Evolutionary conservation across 2,113 vertebrate genomes (phyloP).

Genomic region (Xiphophorus hellerii): DNA sequence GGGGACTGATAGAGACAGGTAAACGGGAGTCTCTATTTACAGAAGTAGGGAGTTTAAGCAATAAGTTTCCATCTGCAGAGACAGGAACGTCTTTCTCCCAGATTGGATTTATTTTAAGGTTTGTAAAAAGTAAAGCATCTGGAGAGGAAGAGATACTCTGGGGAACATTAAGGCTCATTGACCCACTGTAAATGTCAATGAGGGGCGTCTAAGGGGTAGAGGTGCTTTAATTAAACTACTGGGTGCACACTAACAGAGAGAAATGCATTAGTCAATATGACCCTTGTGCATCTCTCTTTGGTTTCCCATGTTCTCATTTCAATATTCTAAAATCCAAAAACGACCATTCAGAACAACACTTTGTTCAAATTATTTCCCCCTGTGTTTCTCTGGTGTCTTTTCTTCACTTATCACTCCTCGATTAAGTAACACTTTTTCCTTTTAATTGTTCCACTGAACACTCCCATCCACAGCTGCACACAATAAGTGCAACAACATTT

Average conservation of each 20-base stretch:
- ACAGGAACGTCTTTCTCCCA: background rate
- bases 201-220: conserved; percentile 4
- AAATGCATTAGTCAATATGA: conserved; percentile 3
- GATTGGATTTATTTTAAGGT: background rate
- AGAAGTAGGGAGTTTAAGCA: conserved; percentile 26
- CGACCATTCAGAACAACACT: background rate
- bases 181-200: conserved; percentile 37
- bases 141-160: conserved; percentile 1
- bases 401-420: conserved; percentile 9
- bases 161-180: conserved; percentile 24
- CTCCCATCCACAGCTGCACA: conserved; percentile 54
- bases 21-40: conserved; percentile 31
- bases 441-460: conserved; percentile 34
- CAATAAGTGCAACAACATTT: conserved; percentile 50
- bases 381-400: background rate
- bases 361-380: background rate
- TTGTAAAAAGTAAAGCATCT: conserved; percentile 2
- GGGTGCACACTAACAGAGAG: conserved; percentile 8
- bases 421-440: conserved; percentile 18
- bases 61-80: conserved; percentile 21
- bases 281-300: background rate
- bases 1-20: conserved; percentile 1
- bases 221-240: conserved; percentile 22
- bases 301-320: background rate
- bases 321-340: background rate